Conservation (phyloP, 2,888 invertebrate species). For the Drosophila hawaiiensis region DNA sequence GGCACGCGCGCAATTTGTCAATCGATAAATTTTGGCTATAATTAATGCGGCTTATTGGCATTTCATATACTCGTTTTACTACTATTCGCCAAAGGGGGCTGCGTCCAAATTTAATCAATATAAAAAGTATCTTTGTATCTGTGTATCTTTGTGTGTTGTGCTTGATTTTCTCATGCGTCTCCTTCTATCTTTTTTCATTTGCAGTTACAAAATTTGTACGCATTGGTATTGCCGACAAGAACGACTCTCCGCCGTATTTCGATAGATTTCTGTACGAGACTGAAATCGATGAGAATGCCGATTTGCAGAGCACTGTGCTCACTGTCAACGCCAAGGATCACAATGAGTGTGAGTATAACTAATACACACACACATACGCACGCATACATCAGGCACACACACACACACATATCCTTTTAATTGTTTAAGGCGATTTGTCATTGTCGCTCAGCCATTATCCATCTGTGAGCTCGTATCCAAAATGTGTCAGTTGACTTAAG, state of each 20-base stretch:
- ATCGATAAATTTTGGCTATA: conserved; percentile 75
- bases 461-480: background rate
- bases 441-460: conserved; percentile 11
- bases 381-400: background rate
- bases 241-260: conserved; percentile 99
- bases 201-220: conserved; percentile 98
- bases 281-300: conserved; percentile 98
- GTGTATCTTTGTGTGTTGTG: conserved; percentile 15
- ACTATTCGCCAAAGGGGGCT: background rate
- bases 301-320: conserved; percentile 97
- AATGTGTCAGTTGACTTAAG: conserved; percentile 8
- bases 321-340: conserved; percentile 99
- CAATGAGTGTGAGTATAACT: conserved; percentile 95
- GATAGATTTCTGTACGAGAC: conserved; percentile 98
- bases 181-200: conserved; percentile 83
- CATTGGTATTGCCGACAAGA: conserved; percentile 99
- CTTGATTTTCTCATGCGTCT: background rate
- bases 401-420: conserved; percentile 8
- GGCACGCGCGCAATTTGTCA: conserved; percentile 77
- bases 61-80: conserved; percentile 59
- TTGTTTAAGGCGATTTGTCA: conserved; percentile 51
- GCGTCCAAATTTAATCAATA: conserved; percentile 16
- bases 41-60: conserved; percentile 74
- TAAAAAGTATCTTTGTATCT: conserved; percentile 3
- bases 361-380: background rate